A percentile compares a stretch with the other conserved stretches of the same genome.
Conservation (phyloP, 1,140 invertebrate species). For the Lethocerus indicus region DNA sequence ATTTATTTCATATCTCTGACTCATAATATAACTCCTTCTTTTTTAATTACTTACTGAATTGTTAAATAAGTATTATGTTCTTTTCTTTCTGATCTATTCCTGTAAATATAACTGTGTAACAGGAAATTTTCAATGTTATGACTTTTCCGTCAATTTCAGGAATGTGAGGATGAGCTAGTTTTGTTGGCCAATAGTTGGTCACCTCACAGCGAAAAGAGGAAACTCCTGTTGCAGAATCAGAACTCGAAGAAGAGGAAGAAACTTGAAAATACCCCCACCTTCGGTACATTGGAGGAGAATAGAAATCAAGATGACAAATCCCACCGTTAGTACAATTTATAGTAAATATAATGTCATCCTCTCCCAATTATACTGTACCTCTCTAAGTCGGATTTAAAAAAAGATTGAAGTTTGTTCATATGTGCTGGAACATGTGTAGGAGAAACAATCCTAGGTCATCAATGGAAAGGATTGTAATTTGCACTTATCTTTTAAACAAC, state of each 20-base stretch:
- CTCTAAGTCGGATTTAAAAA: too few relatives aligned
- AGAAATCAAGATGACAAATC: background rate
- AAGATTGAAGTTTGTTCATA: too few relatives aligned
- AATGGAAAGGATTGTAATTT: too few relatives aligned
- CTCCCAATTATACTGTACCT: too few relatives aligned
- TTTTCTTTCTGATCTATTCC: background rate
- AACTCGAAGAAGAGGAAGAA: slow-evolving; percentile 4
- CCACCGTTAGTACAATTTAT: too few relatives aligned
- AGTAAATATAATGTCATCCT: too few relatives aligned
- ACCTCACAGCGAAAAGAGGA: slow-evolving; percentile 5
- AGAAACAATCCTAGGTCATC: too few relatives aligned
- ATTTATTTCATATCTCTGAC: background rate
- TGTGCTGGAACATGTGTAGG: too few relatives aligned
- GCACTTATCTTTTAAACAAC: too few relatives aligned
- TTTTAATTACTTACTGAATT: background rate
- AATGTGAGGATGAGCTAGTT: slow-evolving; percentile 8
- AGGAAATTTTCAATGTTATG: too few relatives aligned
- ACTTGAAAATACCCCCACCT: background rate
- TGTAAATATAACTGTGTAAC: background rate
- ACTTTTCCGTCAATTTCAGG: too few relatives aligned
- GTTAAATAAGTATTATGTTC: background rate
- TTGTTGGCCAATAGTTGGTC: slow-evolving; percentile 2
- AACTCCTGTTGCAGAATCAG: background rate
- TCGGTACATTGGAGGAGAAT: background rate
- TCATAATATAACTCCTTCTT: background rate